These are phyloP conservation scores for Mylabris sibirica DNA, from an alignment of 2,888 invertebrate genomes.

Conservation along the genomic window DNA sequence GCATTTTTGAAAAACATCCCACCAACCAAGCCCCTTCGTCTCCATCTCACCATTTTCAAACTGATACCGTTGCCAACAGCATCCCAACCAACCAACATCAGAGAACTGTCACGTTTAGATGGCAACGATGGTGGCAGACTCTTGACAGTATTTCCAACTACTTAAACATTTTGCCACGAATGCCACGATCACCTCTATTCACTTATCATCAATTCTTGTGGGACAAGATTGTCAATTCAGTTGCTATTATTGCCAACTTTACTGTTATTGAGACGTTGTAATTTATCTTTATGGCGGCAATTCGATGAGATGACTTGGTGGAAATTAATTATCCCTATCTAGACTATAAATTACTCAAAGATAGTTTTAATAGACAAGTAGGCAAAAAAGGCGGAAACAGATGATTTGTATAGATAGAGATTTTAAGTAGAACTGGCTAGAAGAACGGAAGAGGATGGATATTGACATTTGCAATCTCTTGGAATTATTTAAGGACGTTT, in stretches of 20 bases:
- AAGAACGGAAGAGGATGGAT: constrained; percentile 32
- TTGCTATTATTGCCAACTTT: not conserved
- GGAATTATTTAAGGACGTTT: constrained; percentile 24
- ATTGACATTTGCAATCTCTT: constrained; percentile 40
- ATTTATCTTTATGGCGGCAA: not conserved
- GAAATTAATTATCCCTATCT: not conserved
- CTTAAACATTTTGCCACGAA: constrained; percentile 46
- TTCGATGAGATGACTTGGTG: not conserved
- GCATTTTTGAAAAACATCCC: constrained; percentile 43
- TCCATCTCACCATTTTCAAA: not conserved
- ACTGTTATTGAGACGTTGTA: not conserved
- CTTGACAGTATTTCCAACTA: constrained; percentile 46
- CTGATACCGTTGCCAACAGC: constrained; percentile 23
- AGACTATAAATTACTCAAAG: not conserved
- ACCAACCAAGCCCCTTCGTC: not conserved
- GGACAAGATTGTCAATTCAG: constrained; percentile 28
- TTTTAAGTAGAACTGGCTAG: constrained; percentile 15
- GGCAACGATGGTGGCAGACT: constrained; percentile 27
- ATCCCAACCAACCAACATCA: constrained; percentile 30
- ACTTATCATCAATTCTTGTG: constrained; percentile 46
- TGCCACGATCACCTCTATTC: constrained; percentile 50
- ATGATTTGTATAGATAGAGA: constrained; percentile 28
- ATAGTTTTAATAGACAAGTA: constrained; percentile 22
- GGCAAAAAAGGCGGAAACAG: constrained; percentile 23
- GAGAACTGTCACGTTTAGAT: constrained; percentile 37